Evolutionary conservation across 2,888 invertebrate genomes (phyloP), one percentile per base, ranked within the genome.

Genomic region (Tridacna crocea): DNA sequence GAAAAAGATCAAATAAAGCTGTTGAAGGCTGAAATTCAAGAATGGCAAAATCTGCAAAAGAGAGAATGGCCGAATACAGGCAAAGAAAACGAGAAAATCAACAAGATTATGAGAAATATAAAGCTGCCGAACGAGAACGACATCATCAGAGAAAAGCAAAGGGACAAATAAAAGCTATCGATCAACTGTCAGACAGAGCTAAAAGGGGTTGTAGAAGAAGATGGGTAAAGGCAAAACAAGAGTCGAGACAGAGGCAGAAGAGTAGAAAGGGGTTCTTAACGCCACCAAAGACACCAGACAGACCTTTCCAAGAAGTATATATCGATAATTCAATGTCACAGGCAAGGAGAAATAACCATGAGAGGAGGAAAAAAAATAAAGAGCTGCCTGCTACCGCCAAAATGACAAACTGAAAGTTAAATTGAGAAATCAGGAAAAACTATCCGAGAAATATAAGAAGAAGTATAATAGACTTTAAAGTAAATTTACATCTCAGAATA

Each of bases 11-110:
- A 48, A 26, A 75, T 75, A 61, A 63, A 63, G 48, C 63, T 75
- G 15, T 48, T 27, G 47, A 75, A 63, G n/a, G 19, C 11, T 27
- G 36, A 63, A 24, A 22, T 75, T 46, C 10, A 27, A 75, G 22
- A 13, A 75, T 75, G 75, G 63, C 75, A 63, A 73, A 73, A 24
- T 73, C 73, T 19, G 73, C 73, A 51, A 73, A 73, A 36, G 73
- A 73, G 27, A 58, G 47, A 15, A 75, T 75, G 75, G 63, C 75
- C 17, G 75, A 75, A 63, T 75, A 75, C 46, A 15, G 75, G 46
- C n/a, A 46, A n/a, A 58, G 63, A 63, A 75, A 47, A 63, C 17
- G 48, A 58, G 75, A 75, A 63, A 75, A 75, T 24, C 63, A 15
- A 13, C 19, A 61, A 13, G 48, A 26, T 6, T 46, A 46, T 46